Evolutionary conservation across 1,140 invertebrate species (phyloP).

Genomic region (Ceratina calcarata): DNA sequence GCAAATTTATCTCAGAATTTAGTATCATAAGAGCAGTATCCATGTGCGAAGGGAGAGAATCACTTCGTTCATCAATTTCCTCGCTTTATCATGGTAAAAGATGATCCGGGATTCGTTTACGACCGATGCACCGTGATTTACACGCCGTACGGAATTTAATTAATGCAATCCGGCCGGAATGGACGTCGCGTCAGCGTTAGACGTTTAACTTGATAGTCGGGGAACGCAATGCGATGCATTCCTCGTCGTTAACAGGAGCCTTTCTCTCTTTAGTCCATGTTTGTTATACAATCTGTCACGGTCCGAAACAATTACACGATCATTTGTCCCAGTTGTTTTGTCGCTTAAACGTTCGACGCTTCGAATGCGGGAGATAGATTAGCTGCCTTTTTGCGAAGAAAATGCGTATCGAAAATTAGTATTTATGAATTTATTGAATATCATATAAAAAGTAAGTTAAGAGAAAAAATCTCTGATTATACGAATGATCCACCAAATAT

Average conservation of each 20-base stretch:
- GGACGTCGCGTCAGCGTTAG: slow-evolving; percentile 25
- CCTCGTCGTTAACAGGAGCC: slow-evolving; percentile 13
- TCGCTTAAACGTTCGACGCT: neutral
- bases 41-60: too few species aligned
- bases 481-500: too few species aligned
- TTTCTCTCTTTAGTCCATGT: neutral
- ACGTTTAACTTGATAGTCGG: slow-evolving; percentile 46
- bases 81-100: slow-evolving; percentile 20
- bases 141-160: slow-evolving; percentile 43
- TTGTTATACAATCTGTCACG: slow-evolving; percentile 9
- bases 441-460: too few species aligned
- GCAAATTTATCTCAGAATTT: too few species aligned
- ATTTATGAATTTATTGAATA: too few species aligned
- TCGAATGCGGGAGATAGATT: neutral
- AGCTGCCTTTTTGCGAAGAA: neutral
- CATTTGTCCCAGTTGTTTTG: slow-evolving; percentile 32
- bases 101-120: neutral
- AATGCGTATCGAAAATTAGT: too few species aligned
- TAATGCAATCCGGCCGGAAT: slow-evolving; percentile 35
- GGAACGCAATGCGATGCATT: slow-evolving; percentile 31
- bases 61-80: neutral
- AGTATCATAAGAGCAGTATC: too few species aligned
- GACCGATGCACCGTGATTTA: slow-evolving; percentile 26
- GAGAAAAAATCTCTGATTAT: too few species aligned
- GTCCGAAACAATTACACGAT: slow-evolving; percentile 38